Evolutionary conservation across 2,797 vertebrate genomes (phyloP).

Genomic region (Sparidentex hasta): DNA sequence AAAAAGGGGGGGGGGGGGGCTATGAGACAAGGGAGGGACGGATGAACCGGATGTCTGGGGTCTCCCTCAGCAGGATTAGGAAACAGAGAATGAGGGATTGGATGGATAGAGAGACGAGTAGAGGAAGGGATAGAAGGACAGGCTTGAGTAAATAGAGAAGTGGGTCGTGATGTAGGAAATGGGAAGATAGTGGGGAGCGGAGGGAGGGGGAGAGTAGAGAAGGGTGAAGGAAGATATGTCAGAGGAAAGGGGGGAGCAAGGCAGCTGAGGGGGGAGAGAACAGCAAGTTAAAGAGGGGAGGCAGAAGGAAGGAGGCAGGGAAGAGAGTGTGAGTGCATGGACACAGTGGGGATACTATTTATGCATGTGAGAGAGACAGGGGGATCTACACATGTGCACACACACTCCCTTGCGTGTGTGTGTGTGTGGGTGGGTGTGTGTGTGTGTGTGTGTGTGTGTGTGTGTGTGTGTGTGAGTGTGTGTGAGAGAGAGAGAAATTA

Average conservation of each 20-base stretch:
- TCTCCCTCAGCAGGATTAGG: constrained; percentile 78
- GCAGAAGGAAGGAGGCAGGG: constrained; percentile 54
- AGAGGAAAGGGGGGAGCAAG: constrained; percentile 24
- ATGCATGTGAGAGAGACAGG: constrained; percentile 79
- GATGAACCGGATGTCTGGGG: constrained; percentile 80
- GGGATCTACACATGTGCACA: constrained; percentile 55
- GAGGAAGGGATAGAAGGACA: constrained; percentile 80
- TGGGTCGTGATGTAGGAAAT: constrained; percentile 77
- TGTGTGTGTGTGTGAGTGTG: constrained; percentile 21
- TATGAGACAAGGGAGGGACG: constrained; percentile 64
- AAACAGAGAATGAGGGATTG: constrained; percentile 78
- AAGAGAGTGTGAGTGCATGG: constrained; percentile 82
- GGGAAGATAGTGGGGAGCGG: constrained; percentile 67
- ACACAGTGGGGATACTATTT: constrained; percentile 91
- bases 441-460: constrained; percentile 30
- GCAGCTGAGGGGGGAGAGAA: constrained; percentile 40
- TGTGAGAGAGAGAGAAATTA: constrained; percentile 89
- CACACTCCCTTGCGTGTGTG: constrained; percentile 31
- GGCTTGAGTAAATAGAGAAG: constrained; percentile 80
- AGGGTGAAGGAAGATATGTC: constrained; percentile 68
- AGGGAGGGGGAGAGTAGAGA: constrained; percentile 51
- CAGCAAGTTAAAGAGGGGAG: constrained; percentile 25
- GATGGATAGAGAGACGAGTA: constrained; percentile 75
- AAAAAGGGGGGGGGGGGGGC: constrained; percentile 1
- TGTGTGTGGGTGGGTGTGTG: constrained; percentile 22